Conservation (phyloP, 2,888 invertebrate species). For the Ophioninae sp. region DNA sequence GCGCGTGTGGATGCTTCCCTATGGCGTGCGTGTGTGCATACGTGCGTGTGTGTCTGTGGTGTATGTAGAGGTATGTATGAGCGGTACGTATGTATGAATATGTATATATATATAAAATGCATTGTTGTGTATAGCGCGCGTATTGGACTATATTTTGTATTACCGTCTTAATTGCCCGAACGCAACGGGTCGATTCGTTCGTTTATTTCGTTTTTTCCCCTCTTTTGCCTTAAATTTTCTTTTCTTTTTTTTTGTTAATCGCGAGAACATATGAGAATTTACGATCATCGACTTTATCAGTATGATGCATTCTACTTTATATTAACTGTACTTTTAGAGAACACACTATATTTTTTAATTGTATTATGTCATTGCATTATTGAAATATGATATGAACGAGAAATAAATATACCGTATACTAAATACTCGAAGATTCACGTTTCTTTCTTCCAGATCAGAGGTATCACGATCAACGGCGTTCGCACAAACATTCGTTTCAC, state of each 20-base stretch:
- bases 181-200: slow-evolving; percentile 63
- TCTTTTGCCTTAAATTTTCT: slow-evolving; percentile 29
- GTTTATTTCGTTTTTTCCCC: slow-evolving; percentile 8
- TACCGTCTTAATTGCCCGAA: slow-evolving; percentile 74
- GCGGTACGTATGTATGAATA: not conserved
- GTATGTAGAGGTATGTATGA: not conserved
- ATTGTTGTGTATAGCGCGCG: slow-evolving; percentile 76
- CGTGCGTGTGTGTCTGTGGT: not conserved
- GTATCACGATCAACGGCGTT: not conserved
- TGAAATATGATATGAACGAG: slow-evolving; percentile 76
- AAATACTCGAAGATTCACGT: slow-evolving; percentile 9
- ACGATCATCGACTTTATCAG: slow-evolving; percentile 71
- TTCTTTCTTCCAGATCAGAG: not conserved
- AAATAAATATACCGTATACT: slow-evolving; percentile 73
- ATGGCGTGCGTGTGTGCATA: not conserved
- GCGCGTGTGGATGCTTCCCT: not conserved
- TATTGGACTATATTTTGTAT: slow-evolving; percentile 79
- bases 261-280: slow-evolving; percentile 54
- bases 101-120: slow-evolving; percentile 60
- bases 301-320: slow-evolving; percentile 73
- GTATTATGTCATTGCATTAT: slow-evolving; percentile 77
- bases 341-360: slow-evolving; percentile 80
- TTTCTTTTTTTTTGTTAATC: slow-evolving; percentile 14
- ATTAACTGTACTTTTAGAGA: slow-evolving; percentile 77
- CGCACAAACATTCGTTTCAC: not conserved